Evolutionary conservation across 2,113 vertebrate species (phyloP).

Genomic region (Microtus ochrogaster): DNA sequence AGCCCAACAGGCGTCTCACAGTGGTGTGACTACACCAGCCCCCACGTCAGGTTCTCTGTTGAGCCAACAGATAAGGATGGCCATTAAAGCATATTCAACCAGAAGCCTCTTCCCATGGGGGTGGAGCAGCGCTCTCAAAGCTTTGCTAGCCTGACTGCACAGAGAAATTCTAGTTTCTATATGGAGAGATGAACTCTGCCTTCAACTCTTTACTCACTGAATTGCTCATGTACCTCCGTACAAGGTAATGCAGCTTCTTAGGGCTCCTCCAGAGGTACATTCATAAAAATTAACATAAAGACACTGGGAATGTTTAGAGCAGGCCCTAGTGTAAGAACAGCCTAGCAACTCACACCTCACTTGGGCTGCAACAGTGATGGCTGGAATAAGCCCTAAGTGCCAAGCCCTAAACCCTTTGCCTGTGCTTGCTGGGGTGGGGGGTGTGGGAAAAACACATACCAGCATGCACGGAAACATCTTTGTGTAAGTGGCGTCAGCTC

Average conservation of each 20-base stretch:
- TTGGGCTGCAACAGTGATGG: background rate
- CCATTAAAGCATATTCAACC: background rate
- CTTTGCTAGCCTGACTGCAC: background rate
- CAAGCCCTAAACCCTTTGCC: background rate
- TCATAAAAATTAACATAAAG: background rate
- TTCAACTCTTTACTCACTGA: background rate
- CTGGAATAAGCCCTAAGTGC: background rate
- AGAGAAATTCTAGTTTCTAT: background rate
- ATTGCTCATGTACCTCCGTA: background rate
- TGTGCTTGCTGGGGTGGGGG: background rate
- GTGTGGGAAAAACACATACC: background rate
- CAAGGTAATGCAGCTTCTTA: background rate
- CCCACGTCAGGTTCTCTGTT: background rate
- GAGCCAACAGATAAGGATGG: background rate
- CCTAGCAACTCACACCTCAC: background rate
- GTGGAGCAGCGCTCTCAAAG: background rate
- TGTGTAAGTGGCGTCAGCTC: background rate
- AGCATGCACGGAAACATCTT: background rate
- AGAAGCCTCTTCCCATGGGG: conserved; percentile 1
- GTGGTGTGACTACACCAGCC: no score
- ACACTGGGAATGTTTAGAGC: background rate
- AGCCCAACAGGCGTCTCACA: background rate
- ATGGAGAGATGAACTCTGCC: background rate
- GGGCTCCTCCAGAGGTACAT: background rate
- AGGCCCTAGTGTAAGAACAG: background rate